Evolutionary conservation across 2,888 invertebrate species (phyloP), one percentile per base, ranked within the genome.

Genomic region (Smittia aterrima): DNA sequence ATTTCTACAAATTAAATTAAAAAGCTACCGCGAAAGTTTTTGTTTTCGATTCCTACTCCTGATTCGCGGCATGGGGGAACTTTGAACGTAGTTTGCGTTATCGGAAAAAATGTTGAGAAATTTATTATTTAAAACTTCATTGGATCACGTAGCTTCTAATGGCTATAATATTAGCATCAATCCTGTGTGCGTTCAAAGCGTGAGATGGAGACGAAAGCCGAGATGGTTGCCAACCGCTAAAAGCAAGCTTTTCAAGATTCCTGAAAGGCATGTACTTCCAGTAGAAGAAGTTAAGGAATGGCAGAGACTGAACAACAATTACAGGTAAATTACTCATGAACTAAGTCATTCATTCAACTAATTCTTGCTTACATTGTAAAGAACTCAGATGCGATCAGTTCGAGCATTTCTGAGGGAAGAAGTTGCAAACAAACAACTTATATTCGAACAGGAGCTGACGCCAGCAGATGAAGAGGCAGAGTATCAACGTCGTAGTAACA

Each of bases 211-310:
- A 75, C 85, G 91, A 77, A 94, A 95, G 82, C 94, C 94, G 0
- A 84, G 89, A 76, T 92, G 92, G 92, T 75, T 93, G 66, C 92
- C 92, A 1, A 87, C 87, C 13, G 94, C 94, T 0, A 92, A 91
- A 83, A 89, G 87, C 77, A 95, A 94, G 85, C 77, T 91, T 66
- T 94, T 87, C 82, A 87, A 88, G 77, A 85, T 94, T 75, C 89
- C 91, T 0, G 84, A 84, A 77, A 86, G 87, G 58, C 86, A 86
- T 20, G 81, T 81, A 75, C 80, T 89, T 66, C 84, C 89, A 0
- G 78, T 79, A 75, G 91, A 90, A 47, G 93, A 95, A 78, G 77
- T 79, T 0, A 76, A 83, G 1, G 93, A 94, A 82, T 79, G 92
- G 1, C 79, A 83, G 77, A 85, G 91, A 66, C 84, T 94, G 66